These are phyloP conservation scores for Shinisaurus crocodilurus DNA, from an alignment of 2,113 vertebrate genomes.

Conservation along the genomic window DNA sequence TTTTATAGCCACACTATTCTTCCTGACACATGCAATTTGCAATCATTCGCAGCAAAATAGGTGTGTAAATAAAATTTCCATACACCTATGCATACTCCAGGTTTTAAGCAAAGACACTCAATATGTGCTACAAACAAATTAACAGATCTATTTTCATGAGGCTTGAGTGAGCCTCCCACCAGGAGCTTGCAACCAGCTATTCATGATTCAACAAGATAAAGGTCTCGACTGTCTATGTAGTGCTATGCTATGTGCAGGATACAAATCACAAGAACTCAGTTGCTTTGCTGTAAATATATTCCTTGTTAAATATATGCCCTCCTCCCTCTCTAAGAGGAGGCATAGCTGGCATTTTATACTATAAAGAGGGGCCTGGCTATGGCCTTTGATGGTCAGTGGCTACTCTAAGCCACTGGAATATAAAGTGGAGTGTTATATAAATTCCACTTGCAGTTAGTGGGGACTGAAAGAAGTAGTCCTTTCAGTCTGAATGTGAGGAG, in stretches of 20 bases:
- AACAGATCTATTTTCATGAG: not conserved
- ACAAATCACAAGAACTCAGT: not conserved
- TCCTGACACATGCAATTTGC: not conserved
- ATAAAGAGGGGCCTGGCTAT: not conserved
- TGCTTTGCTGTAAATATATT: not conserved
- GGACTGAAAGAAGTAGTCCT: not conserved
- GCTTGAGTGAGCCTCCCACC: not conserved
- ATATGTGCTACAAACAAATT: not conserved
- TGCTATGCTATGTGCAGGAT: not conserved
- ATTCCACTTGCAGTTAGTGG: not conserved
- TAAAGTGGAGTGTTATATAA: not conserved
- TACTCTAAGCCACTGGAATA: not conserved
- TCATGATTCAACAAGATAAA: not conserved
- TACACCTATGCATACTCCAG: not conserved
- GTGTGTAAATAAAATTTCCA: not conserved
- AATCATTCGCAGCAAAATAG: not conserved
- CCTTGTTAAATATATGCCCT: not conserved
- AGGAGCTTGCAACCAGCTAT: not conserved
- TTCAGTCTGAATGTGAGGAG: not conserved
- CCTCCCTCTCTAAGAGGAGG: not conserved
- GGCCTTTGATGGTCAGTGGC: not conserved
- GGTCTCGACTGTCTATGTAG: not conserved
- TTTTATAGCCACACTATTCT: constrained; percentile 16
- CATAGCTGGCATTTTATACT: not conserved
- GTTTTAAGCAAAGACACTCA: not conserved